Percentiles rank a stretch among this genome's conserved stretches.
phyloP scores from a whole-genome alignment of 1,140 invertebrate genomes.

The Drosophila quadrilineata region DNA sequence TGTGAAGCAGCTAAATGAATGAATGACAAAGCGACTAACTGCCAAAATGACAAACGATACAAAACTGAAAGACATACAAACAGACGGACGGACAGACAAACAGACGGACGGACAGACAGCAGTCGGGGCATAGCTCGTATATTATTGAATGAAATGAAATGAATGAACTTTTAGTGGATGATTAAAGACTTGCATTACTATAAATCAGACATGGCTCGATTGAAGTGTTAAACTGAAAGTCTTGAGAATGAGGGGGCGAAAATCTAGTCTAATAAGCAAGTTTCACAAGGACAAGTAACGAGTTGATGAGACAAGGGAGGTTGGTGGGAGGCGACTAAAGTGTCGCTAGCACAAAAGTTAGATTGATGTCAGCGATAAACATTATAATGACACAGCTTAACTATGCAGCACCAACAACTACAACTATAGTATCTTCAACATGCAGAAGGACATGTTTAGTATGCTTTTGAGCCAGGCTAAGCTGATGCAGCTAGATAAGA shows the following conservation, averaged over 20 bases:
- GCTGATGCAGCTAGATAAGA: constrained; percentile 1
- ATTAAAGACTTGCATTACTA: constrained; percentile 26
- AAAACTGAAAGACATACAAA: constrained; percentile 13
- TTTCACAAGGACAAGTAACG: not conserved
- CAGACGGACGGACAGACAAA: not conserved
- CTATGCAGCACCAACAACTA: too few species aligned
- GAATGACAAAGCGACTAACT: constrained; percentile 29
- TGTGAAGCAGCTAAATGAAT: constrained; percentile 25
- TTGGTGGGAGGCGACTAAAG: too few species aligned
- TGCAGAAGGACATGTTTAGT: too few species aligned
- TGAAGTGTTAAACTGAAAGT: too few species aligned
- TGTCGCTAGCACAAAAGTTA: too few species aligned
- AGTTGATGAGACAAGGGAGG: constrained; percentile 12
- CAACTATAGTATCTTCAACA: too few species aligned
- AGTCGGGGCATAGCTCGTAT: constrained; percentile 16
- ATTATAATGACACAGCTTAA: too few species aligned
- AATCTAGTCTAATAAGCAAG: too few species aligned
- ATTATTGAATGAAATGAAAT: constrained; percentile 36
- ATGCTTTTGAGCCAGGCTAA: too few species aligned
- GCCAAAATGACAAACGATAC: too few species aligned
- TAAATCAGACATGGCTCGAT: constrained; percentile 67
- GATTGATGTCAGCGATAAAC: too few species aligned
- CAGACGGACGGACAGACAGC: too few species aligned
- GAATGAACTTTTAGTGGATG: constrained; percentile 8
- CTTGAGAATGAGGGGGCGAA: not conserved